phyloP scores from a whole-genome alignment of 2,797 vertebrate species.

The Champsocephalus esox region DNA sequence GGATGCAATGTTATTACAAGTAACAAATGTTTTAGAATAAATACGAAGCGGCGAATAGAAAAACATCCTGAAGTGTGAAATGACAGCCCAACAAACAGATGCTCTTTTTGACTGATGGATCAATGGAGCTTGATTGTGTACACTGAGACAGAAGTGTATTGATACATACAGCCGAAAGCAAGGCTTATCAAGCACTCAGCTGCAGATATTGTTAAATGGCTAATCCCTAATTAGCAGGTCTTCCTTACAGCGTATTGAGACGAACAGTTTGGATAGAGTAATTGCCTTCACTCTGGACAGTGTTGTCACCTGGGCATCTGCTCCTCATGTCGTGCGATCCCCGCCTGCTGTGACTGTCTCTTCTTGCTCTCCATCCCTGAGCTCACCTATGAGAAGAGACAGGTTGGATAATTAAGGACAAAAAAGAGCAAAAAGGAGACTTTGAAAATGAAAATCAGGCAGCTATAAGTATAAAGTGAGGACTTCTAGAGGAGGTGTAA shows the following conservation, averaged over 20 bases:
- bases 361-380: constrained; percentile 16
- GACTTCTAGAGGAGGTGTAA: constrained; percentile 4
- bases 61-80: constrained; percentile 49
- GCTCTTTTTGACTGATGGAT: constrained; percentile 58
- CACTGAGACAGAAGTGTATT: constrained; percentile 42
- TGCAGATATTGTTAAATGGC: constrained; percentile 63
- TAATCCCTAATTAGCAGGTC: constrained; percentile 54
- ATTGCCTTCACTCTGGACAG: constrained; percentile 44
- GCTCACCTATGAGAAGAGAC: constrained; percentile 23
- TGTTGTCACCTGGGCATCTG: constrained; percentile 68
- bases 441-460: constrained; percentile 20
- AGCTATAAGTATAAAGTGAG: not conserved
- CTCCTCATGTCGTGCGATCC: constrained; percentile 40
- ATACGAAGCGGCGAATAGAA: not conserved
- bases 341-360: constrained; percentile 50
- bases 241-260: constrained; percentile 30
- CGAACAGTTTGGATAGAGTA: constrained; percentile 45
- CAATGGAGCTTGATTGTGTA: constrained; percentile 48
- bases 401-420: constrained; percentile 1
- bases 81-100: constrained; percentile 59
- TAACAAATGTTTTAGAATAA: constrained; percentile 31
- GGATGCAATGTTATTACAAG: constrained; percentile 13
- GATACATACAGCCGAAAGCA: constrained; percentile 46
- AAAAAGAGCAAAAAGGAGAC: constrained; percentile 7
- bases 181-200: constrained; percentile 28